These are phyloP conservation scores for Tetragonula clypearis DNA, from an alignment of 1,140 invertebrate species.

Conservation along the genomic window DNA sequence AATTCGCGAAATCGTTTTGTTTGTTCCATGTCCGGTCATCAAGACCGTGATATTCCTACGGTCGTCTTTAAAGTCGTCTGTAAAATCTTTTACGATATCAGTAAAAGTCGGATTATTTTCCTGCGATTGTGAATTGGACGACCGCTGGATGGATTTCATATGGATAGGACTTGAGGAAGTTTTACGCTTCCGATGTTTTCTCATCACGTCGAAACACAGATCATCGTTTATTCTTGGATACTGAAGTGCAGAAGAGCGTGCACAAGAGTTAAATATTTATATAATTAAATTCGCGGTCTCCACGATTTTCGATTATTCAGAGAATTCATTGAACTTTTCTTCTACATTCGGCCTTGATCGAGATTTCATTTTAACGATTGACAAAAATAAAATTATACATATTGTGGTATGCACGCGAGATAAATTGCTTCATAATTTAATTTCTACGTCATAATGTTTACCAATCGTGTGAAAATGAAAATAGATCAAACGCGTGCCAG, in stretches of 20 bases:
- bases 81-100: background rate
- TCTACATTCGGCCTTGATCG: background rate
- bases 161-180: background rate
- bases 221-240: background rate
- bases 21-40: background rate
- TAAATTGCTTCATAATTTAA: background rate
- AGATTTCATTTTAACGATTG: background rate
- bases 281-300: background rate
- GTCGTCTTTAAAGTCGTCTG: background rate
- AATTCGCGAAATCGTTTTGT: conserved; percentile 1
- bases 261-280: background rate
- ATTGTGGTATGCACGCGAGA: too few relatives aligned
- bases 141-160: background rate
- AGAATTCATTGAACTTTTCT: background rate
- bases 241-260: too few relatives aligned
- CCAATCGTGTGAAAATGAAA: background rate
- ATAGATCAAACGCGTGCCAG: background rate
- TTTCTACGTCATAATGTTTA: background rate
- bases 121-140: too few relatives aligned
- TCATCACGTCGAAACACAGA: background rate
- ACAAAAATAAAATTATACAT: background rate
- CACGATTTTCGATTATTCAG: background rate
- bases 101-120: conserved; percentile 2
- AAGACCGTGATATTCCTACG: background rate
- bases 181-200: background rate